Base-by-base conservation (phyloP, 2,797 vertebrate genomes). In the Echiichthys vipera region DNA sequence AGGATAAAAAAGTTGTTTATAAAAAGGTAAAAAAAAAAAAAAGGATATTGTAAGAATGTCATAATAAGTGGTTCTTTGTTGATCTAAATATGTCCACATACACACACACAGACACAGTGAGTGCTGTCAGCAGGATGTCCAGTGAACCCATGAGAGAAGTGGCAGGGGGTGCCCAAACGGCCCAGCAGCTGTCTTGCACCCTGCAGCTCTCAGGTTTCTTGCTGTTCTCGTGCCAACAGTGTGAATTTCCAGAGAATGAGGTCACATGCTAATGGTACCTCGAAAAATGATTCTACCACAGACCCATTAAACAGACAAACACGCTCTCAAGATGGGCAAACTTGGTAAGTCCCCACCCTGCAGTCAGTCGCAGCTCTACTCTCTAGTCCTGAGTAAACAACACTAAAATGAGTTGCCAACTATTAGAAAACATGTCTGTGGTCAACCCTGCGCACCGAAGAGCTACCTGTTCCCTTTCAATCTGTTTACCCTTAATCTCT, bases 241-340 rank as follows among this genome's bases (percentile, higher is more conserved):
- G 84, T 91, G 71, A 91, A 93, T 94, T 93, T 93, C 91, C 76
- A 86, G 81, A 81, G 90, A 94, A 94, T 93, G 92, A 95, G 92
- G 91, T 95, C 92, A 94, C 87, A 89, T 63, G 74, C 85, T 91
- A 78, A 86, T 70, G 74, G 84, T 73, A 73, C 65, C 83, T 81
- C 53, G 34, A 87, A 87, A 81, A 89, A 77, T 65, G 5, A 79
- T 78, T 87, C 85, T 81, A 77, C 89, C 80, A 85, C 74, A 70
- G 69, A 83, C 73, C 32, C 74, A 74, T 87, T 77, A 74, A 79
- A 88, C 65, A 81, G 78, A 73, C 55, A 84, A 90, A 89, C 84
- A 84, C 30, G 17, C 47, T 45, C n/a, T 74, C 12, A 24, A 57
- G 51, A 59, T 2, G 5, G 56, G 61, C 53, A 50, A 65, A 70